Evolutionary conservation across 2,797 vertebrate species (phyloP).

Genomic region (Synanceia verrucosa): DNA sequence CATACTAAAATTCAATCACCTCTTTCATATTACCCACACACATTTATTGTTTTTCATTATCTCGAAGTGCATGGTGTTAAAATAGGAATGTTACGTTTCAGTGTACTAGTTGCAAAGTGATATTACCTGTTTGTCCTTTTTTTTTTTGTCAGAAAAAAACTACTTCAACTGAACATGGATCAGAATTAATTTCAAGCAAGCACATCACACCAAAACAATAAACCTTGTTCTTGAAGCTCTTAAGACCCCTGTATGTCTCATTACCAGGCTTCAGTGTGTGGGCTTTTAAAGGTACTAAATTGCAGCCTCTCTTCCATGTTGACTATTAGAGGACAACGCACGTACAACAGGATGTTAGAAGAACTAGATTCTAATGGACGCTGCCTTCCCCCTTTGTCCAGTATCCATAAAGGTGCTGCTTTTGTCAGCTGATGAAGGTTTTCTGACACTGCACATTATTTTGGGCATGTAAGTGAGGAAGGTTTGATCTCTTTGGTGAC

Average conservation of each 20-base stretch:
- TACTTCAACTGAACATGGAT: slow-evolving; percentile 43
- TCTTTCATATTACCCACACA: slow-evolving; percentile 53
- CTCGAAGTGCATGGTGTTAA: slow-evolving; percentile 77
- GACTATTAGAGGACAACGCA: neutral
- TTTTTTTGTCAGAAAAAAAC: slow-evolving; percentile 63
- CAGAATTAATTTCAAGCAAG: slow-evolving; percentile 51
- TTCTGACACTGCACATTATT: slow-evolving; percentile 47
- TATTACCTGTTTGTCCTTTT: slow-evolving; percentile 78
- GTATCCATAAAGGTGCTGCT: slow-evolving; percentile 6
- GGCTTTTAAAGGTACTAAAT: slow-evolving; percentile 35
- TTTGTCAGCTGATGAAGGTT: slow-evolving; percentile 24
- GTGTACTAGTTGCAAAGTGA: slow-evolving; percentile 76
- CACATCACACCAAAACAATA: slow-evolving; percentile 51
- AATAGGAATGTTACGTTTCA: slow-evolving; percentile 77
- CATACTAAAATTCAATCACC: slow-evolving; percentile 63
- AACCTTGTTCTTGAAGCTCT: slow-evolving; percentile 51
- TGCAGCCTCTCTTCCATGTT: slow-evolving; percentile 3
- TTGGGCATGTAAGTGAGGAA: slow-evolving; percentile 24
- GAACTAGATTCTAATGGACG: slow-evolving; percentile 1
- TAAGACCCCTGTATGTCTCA: slow-evolving; percentile 36
- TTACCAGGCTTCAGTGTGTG: slow-evolving; percentile 21
- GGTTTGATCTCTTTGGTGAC: slow-evolving; percentile 39
- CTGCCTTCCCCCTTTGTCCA: slow-evolving; percentile 31
- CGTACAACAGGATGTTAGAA: neutral
- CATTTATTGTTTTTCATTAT: slow-evolving; percentile 68